Conservation (phyloP, 2,888 invertebrate genomes). For the Drosophila mimetica region DNA sequence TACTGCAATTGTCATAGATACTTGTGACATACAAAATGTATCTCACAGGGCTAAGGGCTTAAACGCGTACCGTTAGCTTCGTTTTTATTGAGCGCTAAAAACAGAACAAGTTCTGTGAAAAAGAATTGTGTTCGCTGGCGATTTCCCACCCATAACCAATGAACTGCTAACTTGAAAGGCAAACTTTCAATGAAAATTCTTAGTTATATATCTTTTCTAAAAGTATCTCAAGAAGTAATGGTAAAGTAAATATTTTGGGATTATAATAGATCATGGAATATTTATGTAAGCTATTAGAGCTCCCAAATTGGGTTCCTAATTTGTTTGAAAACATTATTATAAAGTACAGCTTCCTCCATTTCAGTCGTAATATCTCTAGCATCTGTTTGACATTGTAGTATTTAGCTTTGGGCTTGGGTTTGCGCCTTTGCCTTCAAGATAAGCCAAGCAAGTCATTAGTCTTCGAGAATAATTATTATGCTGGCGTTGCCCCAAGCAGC, state of each 20-base stretch:
- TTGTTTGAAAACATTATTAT: too few species aligned
- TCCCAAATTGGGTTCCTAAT: background rate
- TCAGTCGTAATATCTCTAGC: slow-evolving; percentile 19
- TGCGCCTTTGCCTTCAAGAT: slow-evolving; percentile 20
- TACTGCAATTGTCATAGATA: slow-evolving; percentile 41
- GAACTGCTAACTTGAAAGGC: slow-evolving; percentile 1
- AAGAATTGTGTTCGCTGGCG: background rate
- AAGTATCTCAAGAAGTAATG: background rate
- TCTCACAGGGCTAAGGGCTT: slow-evolving; percentile 16
- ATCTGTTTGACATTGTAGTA: slow-evolving; percentile 53
- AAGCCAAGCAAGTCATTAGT: slow-evolving; percentile 63
- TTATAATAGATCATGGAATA: too few species aligned
- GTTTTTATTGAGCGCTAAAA: slow-evolving; percentile 29
- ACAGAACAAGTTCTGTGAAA: slow-evolving; percentile 19
- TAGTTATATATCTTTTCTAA: background rate
- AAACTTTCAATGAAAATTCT: slow-evolving; percentile 10
- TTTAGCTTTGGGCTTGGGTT: slow-evolving; percentile 41
- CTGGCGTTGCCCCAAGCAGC: slow-evolving; percentile 32
- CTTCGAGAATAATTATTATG: slow-evolving; percentile 65
- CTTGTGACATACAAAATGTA: slow-evolving; percentile 46
- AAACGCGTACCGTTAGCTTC: slow-evolving; percentile 27
- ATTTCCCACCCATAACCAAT: slow-evolving; percentile 3
- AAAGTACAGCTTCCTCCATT: background rate
- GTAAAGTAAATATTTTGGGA: too few species aligned
- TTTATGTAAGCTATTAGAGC: too few species aligned